Evolutionary conservation across 2,113 vertebrate genomes (phyloP).

Genomic region (Erythrolamprus reginae): DNA sequence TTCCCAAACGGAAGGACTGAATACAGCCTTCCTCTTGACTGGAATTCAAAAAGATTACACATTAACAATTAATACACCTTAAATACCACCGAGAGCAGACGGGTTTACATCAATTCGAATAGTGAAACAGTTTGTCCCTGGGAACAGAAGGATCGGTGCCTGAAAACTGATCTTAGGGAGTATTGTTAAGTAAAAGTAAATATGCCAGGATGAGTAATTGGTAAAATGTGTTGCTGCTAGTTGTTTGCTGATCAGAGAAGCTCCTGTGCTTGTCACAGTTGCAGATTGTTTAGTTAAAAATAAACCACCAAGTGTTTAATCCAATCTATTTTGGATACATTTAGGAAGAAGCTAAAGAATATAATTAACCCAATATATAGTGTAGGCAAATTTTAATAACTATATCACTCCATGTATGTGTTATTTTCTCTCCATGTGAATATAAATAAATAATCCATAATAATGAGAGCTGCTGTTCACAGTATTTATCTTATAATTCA

Average conservation of each 20-base stretch:
- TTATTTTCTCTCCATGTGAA: neutral
- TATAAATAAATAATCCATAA: neutral
- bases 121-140: slow-evolving; percentile 45
- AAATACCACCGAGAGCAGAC: slow-evolving; percentile 49
- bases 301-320: slow-evolving; percentile 12
- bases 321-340: neutral
- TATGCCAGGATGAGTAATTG: neutral
- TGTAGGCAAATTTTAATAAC: neutral
- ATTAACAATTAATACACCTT: slow-evolving; percentile 69
- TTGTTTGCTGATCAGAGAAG: slow-evolving; percentile 16
- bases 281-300: slow-evolving; percentile 17
- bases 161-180: slow-evolving; percentile 32
- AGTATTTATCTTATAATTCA: neutral
- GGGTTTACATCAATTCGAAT: slow-evolving; percentile 56
- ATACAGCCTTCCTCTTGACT: slow-evolving; percentile 27
- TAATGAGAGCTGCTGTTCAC: neutral
- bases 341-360: neutral
- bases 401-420: neutral
- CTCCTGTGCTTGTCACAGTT: slow-evolving; percentile 12
- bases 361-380: neutral
- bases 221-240: slow-evolving; percentile 21
- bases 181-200: slow-evolving; percentile 47
- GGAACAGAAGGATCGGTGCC: slow-evolving; percentile 29
- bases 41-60: slow-evolving; percentile 62
- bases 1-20: slow-evolving; percentile 52